Base-by-base conservation (phyloP, 1,140 invertebrate genomes). In the Calliphora vicina region DNA sequence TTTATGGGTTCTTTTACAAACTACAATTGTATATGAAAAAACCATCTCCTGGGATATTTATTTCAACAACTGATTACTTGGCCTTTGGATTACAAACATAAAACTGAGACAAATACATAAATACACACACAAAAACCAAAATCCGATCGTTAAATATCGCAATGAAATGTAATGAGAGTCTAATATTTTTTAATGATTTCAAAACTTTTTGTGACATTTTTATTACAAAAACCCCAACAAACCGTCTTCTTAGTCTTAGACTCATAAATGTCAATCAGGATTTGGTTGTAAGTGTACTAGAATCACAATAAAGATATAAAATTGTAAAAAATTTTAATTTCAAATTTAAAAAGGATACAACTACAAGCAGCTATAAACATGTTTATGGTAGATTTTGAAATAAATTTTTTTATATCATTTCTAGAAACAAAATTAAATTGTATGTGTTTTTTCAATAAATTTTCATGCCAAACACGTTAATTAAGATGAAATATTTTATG, bases 161-260 rank as follows among this genome's bases (percentile, higher is more conserved):
- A 78, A 78, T 78, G 35, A 78, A 78, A 43, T 78, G 74, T 78
- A 78, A 78, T 78, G 74, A 78, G 74, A 43, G 74, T 78, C 35
- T 78, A 78, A 78, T 78, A 43, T 78, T 78, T 78, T 78, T 78
- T 78, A 78, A 78, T 78, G 74, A 78, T 78, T 78, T 78, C 74
- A 78, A 78, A 43, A 78, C 8, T 43, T 13, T n/a, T 25, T 45
- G 35, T 78, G 74, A 78, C 74, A 45, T 78, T 78, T 78, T 78
- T 78, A 78, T 78, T 78, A 78, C 35, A 76, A 57, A 35, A 35
- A 35, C 8, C 45, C n/a, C 61, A 10, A 67, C 74, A 20, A 27
- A 42, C 12, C 5, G 15, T 74, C 72, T 35, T 35, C 35, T 74
- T 42, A 25, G 35, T 43, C 35, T 45, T 10, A 78, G 74, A 45